Conservation (phyloP, 2,797 vertebrate genomes). For the Sparidentex hasta region DNA sequence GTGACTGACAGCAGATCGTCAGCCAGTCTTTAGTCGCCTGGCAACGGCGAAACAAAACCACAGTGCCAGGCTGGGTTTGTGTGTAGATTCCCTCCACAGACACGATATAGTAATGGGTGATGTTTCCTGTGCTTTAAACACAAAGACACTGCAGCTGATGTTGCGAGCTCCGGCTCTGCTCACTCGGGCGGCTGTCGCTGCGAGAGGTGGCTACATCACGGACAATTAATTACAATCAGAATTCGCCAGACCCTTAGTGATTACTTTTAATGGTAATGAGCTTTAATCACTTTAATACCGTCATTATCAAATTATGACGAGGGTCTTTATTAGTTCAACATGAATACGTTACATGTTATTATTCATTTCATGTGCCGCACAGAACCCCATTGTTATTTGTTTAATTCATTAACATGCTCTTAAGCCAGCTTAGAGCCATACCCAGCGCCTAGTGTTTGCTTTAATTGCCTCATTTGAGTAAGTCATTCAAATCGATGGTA, state of each 20-base stretch:
- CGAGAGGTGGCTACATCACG: constrained; percentile 30
- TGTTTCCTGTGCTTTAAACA: constrained; percentile 10
- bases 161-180: constrained; percentile 31
- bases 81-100: constrained; percentile 20
- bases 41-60: constrained; percentile 64
- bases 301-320: constrained; percentile 68
- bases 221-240: constrained; percentile 58
- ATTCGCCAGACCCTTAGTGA: constrained; percentile 52
- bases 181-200: constrained; percentile 34
- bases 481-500: constrained; percentile 40
- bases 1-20: constrained; percentile 63
- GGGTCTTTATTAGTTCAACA: constrained; percentile 66
- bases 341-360: constrained; percentile 60
- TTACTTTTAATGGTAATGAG: constrained; percentile 71
- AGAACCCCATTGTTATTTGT: constrained; percentile 62
- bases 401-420: constrained; percentile 62
- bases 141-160: constrained; percentile 20
- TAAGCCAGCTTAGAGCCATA: constrained; percentile 59
- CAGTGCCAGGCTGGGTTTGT: constrained; percentile 13
- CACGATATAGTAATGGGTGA: constrained; percentile 32
- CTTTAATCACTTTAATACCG: constrained; percentile 66
- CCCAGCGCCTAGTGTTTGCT: constrained; percentile 44
- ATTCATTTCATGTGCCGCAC: constrained; percentile 40
- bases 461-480: constrained; percentile 47
- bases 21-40: constrained; percentile 50